Evolutionary conservation across 2,888 invertebrate species (phyloP), one percentile per base, ranked within the genome.

Genomic region (Campoletis raptor): DNA sequence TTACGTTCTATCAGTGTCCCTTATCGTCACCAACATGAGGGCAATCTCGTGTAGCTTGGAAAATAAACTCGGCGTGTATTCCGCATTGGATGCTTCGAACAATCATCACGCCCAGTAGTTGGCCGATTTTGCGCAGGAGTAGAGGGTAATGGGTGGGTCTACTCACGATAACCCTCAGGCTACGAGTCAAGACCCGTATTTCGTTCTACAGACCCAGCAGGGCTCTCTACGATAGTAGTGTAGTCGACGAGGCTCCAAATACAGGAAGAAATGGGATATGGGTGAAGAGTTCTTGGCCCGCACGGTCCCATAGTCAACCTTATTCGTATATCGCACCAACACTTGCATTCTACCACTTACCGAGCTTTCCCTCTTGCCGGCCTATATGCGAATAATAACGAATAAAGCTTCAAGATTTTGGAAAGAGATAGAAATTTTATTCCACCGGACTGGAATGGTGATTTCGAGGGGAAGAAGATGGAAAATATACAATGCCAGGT

Each of bases 361-460:
- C 40, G 40, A 77, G 70, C 64, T 54, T 57, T 57, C 48, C n/a
- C 61, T 54, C 40, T 54, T 67, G 24, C 48, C 42, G 48, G n/a
- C 61, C 24, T 52, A 48, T 52, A 48, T 66, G 54, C 45, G 79
- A 54, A 81, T 77, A 83, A 85, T 74, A 83, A 66, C 83, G 69
- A 81, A 66, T 81, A 83, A 83, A 42, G 69, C 73, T 86, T 83
- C 52, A 52, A 69, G 83, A 83, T 78, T 52, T 77, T 57, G 67
- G 45, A 66, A 66, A 57, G 30, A 73, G 81, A 86, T 86, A 83
- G 76, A 73, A 73, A 86, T 81, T 73, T 67, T 73, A 24, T 81
- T 78, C 77, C 77, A 69, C 52, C 73, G 72, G 73, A 57, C 70
- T 77, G 36, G 57, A 83, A 83, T 78, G 82, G 21, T 21, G 24